Evolutionary conservation across 2,797 vertebrate genomes (phyloP).

Genomic region (Parauchenoglanis punctatus): DNA sequence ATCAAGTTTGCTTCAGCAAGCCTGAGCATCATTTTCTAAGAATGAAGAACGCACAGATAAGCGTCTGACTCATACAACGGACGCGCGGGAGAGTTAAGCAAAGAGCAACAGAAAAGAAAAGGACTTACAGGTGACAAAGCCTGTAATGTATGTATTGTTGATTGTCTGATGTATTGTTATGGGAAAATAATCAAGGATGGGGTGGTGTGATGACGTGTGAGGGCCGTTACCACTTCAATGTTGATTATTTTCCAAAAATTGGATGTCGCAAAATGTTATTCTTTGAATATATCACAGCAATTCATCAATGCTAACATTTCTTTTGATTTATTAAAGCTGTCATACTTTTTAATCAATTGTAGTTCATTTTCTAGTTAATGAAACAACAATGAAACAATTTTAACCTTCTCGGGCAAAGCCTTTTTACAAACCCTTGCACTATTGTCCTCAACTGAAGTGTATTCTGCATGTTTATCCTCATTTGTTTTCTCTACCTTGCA

Average conservation of each 20-base stretch:
- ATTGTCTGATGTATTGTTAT: not conserved
- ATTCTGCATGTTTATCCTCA: not conserved
- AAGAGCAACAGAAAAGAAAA: not conserved
- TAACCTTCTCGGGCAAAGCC: not conserved
- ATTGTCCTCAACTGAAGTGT: not conserved
- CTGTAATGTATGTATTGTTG: not conserved
- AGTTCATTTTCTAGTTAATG: not conserved
- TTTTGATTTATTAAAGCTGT: not conserved
- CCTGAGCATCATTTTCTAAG: not conserved
- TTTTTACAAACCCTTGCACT: not conserved
- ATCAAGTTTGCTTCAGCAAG: not conserved
- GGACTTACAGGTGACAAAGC: not conserved
- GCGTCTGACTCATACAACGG: not conserved
- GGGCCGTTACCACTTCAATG: not conserved
- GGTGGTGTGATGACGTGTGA: not conserved
- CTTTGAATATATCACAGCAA: not conserved
- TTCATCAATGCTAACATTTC: not conserved
- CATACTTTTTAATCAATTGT: constrained; percentile 3
- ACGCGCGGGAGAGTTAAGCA: not conserved
- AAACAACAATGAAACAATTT: not conserved
- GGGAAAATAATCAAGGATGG: not conserved
- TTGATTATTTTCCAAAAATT: not conserved
- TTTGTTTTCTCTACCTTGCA: not conserved
- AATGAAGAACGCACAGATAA: not conserved
- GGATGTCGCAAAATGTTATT: not conserved